Percentiles rank a stretch among this genome's conserved stretches.
Evolutionary conservation across 2,113 vertebrate genomes (phyloP).

Genomic region (Aplodontia rufa): DNA sequence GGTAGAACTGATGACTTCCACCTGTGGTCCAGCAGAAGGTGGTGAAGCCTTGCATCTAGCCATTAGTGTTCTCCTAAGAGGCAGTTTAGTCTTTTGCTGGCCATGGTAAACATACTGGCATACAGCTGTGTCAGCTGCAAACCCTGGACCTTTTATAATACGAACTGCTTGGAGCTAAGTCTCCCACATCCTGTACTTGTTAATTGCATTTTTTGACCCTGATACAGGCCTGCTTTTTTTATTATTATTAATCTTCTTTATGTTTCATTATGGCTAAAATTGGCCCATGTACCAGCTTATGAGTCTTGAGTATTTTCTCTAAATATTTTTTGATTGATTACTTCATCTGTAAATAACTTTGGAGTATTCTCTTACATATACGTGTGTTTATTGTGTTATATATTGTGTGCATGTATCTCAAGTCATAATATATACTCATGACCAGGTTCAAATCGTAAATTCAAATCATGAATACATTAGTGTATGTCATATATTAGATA

Average conservation of each 20-base stretch:
- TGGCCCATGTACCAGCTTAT: neutral
- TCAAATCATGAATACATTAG: too few relatives aligned
- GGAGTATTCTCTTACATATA: neutral
- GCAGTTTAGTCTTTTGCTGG: neutral
- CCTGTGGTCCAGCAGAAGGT: neutral
- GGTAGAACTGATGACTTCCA: neutral
- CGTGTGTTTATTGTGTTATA: slow-evolving; percentile 21
- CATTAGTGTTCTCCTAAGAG: neutral
- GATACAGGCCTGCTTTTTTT: neutral
- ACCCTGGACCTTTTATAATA: neutral
- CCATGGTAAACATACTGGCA: fast-evolving
- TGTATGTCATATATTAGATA: too few relatives aligned
- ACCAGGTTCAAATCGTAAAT: neutral
- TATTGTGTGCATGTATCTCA: neutral
- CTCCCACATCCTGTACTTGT: neutral
- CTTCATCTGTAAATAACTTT: neutral
- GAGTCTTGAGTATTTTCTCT: slow-evolving; percentile 28
- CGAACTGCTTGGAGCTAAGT: neutral
- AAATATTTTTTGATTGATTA: slow-evolving; percentile 13
- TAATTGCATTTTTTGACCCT: neutral
- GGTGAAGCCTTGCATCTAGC: neutral
- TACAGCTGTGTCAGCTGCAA: neutral
- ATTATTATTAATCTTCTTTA: neutral
- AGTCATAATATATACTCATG: neutral
- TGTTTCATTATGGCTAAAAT: slow-evolving; percentile 24